Conservation (phyloP, 2,888 invertebrate species). For the Zaprionus obscuricornis region DNA sequence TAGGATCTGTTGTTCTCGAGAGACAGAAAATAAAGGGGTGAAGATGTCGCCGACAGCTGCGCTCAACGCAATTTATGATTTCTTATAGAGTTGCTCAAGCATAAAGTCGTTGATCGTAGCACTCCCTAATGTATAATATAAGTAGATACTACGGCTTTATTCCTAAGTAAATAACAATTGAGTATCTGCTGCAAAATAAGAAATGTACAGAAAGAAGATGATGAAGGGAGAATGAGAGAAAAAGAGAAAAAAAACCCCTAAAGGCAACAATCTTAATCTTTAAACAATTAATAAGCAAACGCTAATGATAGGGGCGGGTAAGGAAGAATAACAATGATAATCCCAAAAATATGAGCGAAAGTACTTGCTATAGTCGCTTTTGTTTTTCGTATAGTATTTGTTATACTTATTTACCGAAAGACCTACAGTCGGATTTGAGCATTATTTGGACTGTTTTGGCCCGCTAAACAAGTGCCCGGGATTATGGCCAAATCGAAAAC, state of each 20-base stretch:
- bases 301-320: constrained; percentile 67
- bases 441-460: constrained; percentile 32
- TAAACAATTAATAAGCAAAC: constrained; percentile 58
- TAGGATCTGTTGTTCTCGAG: constrained; percentile 18
- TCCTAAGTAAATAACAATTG: constrained; percentile 70
- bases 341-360: constrained; percentile 46
- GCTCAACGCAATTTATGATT: constrained; percentile 50
- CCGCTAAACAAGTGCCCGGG: constrained; percentile 51
- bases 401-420: constrained; percentile 33
- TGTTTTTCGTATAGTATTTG: no score
- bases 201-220: background rate
- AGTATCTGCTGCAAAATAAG: no score
- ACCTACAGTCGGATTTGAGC: constrained; percentile 20
- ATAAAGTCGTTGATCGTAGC: constrained; percentile 60
- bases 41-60: constrained; percentile 67
- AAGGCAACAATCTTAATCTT: constrained; percentile 71
- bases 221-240: constrained; percentile 1
- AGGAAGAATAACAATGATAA: constrained; percentile 55
- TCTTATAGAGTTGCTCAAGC: constrained; percentile 46
- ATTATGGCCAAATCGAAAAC: constrained; percentile 59
- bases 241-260: constrained; percentile 4
- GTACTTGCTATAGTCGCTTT: constrained; percentile 5
- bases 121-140: constrained; percentile 11
- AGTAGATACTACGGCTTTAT: constrained; percentile 20
- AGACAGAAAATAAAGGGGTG: constrained; percentile 52